Evolutionary conservation across 1,140 invertebrate species (phyloP).

Genomic region (Medauroidea extradentata): DNA sequence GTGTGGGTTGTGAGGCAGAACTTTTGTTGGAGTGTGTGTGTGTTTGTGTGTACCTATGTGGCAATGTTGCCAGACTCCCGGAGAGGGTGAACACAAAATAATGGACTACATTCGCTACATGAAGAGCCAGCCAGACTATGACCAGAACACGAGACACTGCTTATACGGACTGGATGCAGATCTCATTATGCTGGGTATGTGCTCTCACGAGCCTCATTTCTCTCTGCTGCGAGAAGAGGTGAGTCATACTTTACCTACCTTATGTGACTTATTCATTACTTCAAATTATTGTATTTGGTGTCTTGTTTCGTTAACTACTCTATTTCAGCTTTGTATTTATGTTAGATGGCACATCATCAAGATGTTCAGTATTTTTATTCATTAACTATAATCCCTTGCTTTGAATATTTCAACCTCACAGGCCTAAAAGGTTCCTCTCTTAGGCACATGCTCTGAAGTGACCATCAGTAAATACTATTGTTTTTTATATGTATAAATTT

Average conservation of each 20-base stretch:
- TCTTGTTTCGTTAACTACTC: not conserved
- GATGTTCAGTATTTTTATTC: too few relatives aligned
- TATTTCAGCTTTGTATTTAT: not conserved
- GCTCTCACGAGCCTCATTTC: constrained; percentile 93
- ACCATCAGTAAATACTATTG: too few relatives aligned
- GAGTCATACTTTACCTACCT: constrained; percentile 32
- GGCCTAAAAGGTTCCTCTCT: too few relatives aligned
- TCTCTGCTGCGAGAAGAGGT: constrained; percentile 89
- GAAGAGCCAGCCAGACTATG: constrained; percentile 74
- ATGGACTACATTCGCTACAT: constrained; percentile 95
- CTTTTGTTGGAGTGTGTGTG: too few relatives aligned
- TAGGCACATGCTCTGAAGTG: too few relatives aligned
- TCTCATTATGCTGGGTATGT: constrained; percentile 90
- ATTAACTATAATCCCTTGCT: too few relatives aligned
- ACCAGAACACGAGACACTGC: constrained; percentile 88
- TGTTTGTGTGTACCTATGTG: too few relatives aligned
- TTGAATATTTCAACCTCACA: too few relatives aligned
- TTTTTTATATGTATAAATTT: too few relatives aligned
- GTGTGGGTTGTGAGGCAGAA: too few relatives aligned
- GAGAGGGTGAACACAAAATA: constrained; percentile 98
- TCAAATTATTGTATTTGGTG: not conserved
- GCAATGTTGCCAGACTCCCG: constrained; percentile 67
- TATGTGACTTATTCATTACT: not conserved
- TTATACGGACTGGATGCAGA: constrained; percentile 95
- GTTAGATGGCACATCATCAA: too few relatives aligned